Percentiles rank a stretch among this genome's conserved stretches.
Evolutionary conservation across 2,113 vertebrate genomes (phyloP).

Genomic region (Anseranas semipalmata): DNA sequence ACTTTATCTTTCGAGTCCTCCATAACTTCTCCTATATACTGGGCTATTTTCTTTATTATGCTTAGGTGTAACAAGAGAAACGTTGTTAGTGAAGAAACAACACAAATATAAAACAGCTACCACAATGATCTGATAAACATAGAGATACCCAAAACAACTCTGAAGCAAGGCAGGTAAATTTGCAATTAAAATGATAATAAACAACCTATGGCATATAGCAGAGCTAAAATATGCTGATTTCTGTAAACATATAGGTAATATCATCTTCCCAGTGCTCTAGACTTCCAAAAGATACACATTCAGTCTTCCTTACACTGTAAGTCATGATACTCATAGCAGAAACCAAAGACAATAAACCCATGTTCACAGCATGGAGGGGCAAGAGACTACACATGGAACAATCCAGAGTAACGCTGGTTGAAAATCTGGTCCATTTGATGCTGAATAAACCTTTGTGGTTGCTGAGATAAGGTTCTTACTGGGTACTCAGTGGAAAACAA

Average conservation of each 20-base stretch:
- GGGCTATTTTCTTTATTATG: constrained; percentile 87
- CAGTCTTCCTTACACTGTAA: background rate
- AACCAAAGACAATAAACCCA: background rate
- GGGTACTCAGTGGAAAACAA: background rate
- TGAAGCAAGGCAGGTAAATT: background rate
- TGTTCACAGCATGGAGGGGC: background rate
- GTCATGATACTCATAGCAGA: background rate
- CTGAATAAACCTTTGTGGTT: background rate
- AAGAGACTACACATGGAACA: background rate
- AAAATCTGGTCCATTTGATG: background rate
- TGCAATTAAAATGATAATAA: background rate
- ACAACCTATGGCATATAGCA: background rate
- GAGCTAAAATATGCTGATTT: background rate
- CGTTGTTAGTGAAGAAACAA: constrained; percentile 14
- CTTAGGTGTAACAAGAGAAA: constrained; percentile 71
- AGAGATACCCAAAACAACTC: background rate
- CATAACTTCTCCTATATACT: constrained; percentile 90
- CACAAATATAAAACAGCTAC: background rate
- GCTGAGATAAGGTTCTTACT: background rate
- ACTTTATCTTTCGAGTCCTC: constrained; percentile 89
- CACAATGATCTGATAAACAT: background rate
- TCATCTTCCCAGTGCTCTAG: background rate
- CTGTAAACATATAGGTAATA: background rate
- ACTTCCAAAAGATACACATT: background rate
- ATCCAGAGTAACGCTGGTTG: background rate